phyloP scores from a whole-genome alignment of 2,888 invertebrate genomes.

The Dolichopus griseipennis region DNA sequence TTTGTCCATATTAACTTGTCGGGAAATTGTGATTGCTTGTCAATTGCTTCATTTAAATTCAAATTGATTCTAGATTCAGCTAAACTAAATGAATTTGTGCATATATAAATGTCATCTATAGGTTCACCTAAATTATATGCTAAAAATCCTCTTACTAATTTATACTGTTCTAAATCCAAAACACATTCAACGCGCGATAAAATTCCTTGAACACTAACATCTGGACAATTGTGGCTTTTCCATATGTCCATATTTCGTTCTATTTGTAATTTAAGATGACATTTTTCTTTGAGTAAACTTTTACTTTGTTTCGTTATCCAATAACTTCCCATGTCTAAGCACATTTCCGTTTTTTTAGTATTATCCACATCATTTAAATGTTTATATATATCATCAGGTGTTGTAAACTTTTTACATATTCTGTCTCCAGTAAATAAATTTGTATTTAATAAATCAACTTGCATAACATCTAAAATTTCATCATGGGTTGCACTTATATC shows the following conservation, averaged over 20 bases:
- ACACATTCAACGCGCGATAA: conserved; percentile 76
- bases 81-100: conserved; percentile 30
- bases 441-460: conserved; percentile 58
- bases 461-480: conserved; percentile 54
- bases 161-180: conserved; percentile 77
- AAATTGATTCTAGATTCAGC: conserved; percentile 36
- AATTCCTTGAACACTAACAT: conserved; percentile 75
- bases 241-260: conserved; percentile 69
- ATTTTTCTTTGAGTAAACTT: conserved; percentile 71
- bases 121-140: conserved; percentile 84
- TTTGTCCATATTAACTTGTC: conserved; percentile 59
- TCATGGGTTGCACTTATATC: conserved; percentile 24
- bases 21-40: conserved; percentile 24
- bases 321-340: conserved; percentile 36
- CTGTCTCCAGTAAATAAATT: conserved; percentile 55
- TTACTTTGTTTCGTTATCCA: conserved; percentile 45
- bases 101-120: conserved; percentile 53
- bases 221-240: conserved; percentile 53
- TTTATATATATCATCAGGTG: background rate
- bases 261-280: conserved; percentile 67
- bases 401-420: conserved; percentile 23
- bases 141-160: conserved; percentile 76
- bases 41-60: conserved; percentile 28
- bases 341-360: conserved; percentile 21
- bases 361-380: conserved; percentile 22